phyloP scores from a whole-genome alignment of 1,140 invertebrate genomes.

The Bombus ignitus region DNA sequence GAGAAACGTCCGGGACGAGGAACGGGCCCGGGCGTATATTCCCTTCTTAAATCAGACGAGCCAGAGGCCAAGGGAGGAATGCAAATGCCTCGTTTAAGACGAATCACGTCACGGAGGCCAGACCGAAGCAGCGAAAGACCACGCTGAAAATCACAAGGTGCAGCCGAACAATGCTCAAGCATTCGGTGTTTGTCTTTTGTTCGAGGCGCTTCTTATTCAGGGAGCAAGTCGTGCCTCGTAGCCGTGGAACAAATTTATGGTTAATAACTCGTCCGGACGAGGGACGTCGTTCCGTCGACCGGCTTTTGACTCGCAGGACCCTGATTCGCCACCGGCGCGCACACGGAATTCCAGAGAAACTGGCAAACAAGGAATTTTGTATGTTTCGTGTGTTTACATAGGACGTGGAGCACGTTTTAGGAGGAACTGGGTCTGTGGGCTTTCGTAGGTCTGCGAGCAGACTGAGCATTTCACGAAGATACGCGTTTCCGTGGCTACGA shows the following conservation, averaged over 20 bases:
- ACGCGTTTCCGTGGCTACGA: too few species aligned
- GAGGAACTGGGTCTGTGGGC: not conserved
- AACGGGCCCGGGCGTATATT: conserved; percentile 8
- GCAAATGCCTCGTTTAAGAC: conserved; percentile 64
- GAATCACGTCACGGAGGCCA: conserved; percentile 36
- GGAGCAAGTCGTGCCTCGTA: conserved; percentile 18
- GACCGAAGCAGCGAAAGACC: not conserved
- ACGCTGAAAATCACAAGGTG: conserved; percentile 44
- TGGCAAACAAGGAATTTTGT: not conserved
- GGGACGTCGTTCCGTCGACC: conserved; percentile 17
- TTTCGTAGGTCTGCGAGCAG: not conserved
- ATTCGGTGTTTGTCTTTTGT: conserved; percentile 32
- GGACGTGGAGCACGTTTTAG: not conserved
- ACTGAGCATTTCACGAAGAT: too few species aligned
- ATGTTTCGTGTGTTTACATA: not conserved
- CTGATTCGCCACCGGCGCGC: too few species aligned
- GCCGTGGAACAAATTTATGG: conserved; percentile 57
- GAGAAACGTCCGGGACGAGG: not conserved
- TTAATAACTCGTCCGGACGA: conserved; percentile 58
- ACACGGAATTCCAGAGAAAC: not conserved
- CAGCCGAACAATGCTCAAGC: conserved; percentile 21
- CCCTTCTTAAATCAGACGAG: conserved; percentile 56
- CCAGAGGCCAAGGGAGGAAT: conserved; percentile 48
- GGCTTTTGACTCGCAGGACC: not conserved
- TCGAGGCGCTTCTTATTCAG: conserved; percentile 55